These are phyloP conservation scores for Drosophila kuntzei DNA, from an alignment of 2,888 invertebrate species.

Conservation along the genomic window DNA sequence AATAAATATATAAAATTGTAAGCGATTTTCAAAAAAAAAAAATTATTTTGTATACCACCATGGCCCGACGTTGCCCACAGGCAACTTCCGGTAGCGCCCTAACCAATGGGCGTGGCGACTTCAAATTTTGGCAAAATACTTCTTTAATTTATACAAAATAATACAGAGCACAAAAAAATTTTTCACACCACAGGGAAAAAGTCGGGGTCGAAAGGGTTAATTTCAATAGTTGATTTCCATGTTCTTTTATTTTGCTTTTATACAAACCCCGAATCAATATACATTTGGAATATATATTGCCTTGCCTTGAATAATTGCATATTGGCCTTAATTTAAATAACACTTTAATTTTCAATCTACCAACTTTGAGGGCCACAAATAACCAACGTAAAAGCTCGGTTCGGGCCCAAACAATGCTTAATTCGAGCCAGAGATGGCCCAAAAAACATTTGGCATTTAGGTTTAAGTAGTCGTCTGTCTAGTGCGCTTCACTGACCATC, in stretches of 20 bases:
- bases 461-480: background rate
- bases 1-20: too few relatives aligned
- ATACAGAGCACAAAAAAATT: too few relatives aligned
- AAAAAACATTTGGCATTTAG: conserved; percentile 7
- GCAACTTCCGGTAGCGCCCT: too few relatives aligned
- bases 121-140: too few relatives aligned
- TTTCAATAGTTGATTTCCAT: background rate
- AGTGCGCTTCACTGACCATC: conserved; percentile 1
- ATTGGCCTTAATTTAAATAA: background rate
- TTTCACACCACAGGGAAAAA: too few relatives aligned
- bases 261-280: background rate
- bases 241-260: background rate
- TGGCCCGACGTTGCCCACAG: too few relatives aligned
- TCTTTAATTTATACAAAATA: too few relatives aligned
- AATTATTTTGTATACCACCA: too few relatives aligned
- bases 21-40: too few relatives aligned
- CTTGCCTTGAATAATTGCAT: background rate
- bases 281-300: background rate
- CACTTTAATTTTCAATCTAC: background rate
- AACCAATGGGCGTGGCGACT: too few relatives aligned
- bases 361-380: background rate
- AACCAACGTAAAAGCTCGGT: background rate
- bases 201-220: too few relatives aligned
- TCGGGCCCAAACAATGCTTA: background rate
- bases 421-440: background rate